phyloP scores from a whole-genome alignment of 2,113 vertebrate species.

The Dasyprocta punctata region DNA sequence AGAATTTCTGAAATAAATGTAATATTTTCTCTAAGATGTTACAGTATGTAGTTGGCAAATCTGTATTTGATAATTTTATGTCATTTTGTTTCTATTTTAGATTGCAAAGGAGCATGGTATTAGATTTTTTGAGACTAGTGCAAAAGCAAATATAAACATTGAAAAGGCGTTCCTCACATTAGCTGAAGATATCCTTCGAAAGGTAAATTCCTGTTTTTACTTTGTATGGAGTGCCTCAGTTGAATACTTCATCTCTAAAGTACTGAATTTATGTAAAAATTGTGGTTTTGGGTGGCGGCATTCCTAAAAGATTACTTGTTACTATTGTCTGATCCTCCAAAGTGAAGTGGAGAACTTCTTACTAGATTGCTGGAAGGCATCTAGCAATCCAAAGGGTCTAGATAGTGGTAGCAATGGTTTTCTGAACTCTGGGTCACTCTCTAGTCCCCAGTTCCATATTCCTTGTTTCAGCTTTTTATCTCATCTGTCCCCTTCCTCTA shows the following conservation, averaged over 20 bases:
- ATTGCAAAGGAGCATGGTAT: slow-evolving; percentile 98
- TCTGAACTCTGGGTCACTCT: not conserved
- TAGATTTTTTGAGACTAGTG: slow-evolving; percentile 99
- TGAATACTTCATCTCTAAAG: not conserved
- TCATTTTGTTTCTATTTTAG: slow-evolving; percentile 84
- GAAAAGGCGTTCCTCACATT: slow-evolving; percentile 99
- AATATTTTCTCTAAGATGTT: slow-evolving; percentile 8
- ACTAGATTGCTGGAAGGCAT: not conserved
- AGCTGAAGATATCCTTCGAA: slow-evolving; percentile 99
- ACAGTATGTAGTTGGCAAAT: not conserved
- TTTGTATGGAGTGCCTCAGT: not conserved
- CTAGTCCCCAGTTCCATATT: not conserved
- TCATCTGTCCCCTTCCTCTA: not conserved
- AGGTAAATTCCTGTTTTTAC: slow-evolving; percentile 87
- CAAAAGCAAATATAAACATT: slow-evolving; percentile 99
- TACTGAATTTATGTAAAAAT: not conserved
- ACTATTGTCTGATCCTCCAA: not conserved
- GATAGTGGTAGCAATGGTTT: not conserved
- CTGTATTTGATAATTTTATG: not conserved
- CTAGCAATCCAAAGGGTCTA: not conserved
- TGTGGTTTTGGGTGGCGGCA: not conserved
- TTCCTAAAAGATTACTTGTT: not conserved
- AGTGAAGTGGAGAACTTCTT: not conserved
- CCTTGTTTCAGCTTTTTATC: not conserved
- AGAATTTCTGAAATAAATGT: slow-evolving; percentile 36